Base-by-base conservation (phyloP, 2,888 invertebrate genomes). In the Dicycla oo region DNA sequence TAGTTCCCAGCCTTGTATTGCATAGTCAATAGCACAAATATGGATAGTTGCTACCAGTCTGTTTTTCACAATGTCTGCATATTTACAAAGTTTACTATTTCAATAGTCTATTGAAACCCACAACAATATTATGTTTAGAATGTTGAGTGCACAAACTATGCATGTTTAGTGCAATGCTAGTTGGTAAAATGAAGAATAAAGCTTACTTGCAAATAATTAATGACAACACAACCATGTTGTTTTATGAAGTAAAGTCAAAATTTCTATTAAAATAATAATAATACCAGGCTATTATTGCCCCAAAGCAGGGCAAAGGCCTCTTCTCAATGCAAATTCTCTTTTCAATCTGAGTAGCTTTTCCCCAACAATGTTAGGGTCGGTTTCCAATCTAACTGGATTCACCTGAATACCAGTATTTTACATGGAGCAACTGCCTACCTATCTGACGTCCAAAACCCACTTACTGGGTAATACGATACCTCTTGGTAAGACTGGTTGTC, bases 1-100 rank as follows among this genome's bases (percentile, higher is more conserved):
- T 34, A 30, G 49, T 68, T 73, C 20, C 38, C 49, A 69, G n/a
- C 23, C 30, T 45, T 23, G 23, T 51, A 18, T 73, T 34, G 23
- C 3, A 23, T 20, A 53, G 63, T 34, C 20, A 57, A 51, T 38
- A 75, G 20, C 38, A 40, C 38, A 20, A 51, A 13, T n/a, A n/a
- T 7, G 13, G 15, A 18, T 43, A 23, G 15, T 13, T 53, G 23
- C 11, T 57, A 45, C 20, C 6, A 58, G 15, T 68, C n/a, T n/a
- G n/a, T n/a, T n/a, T 74, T 58, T 10, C n/a, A 51, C n/a, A 5
- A 3, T 23, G 8, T 56, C 38, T 70, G 5, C 5, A 23, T 34
- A 56, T 20, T 58, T 58, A 10, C 3, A 18, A n/a, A n/a, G 3
- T 26, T n/a, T 20, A 30, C 30, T 38, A 18, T 38, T 43, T 10